A percentile compares a stretch with the other conserved stretches of the same genome.
Evolutionary conservation across 2,888 invertebrate genomes (phyloP).

Genomic region (Cheilosia scutellata): DNA sequence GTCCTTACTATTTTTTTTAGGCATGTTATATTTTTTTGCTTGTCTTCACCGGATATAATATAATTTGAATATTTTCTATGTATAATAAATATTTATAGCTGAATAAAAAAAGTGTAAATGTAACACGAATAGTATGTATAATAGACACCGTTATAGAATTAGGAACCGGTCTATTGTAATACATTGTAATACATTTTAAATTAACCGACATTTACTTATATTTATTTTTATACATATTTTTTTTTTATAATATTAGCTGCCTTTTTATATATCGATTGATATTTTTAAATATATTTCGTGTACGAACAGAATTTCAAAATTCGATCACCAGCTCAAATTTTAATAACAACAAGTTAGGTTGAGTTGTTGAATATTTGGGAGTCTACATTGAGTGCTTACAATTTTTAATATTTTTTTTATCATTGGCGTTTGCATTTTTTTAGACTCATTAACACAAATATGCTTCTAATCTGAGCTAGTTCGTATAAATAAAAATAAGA

Average conservation of each 20-base stretch:
- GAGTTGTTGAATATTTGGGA: too few relatives aligned
- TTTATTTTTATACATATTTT: neutral
- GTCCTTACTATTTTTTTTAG: constrained; percentile 7
- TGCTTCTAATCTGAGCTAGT: too few relatives aligned
- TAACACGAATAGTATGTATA: constrained; percentile 51
- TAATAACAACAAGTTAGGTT: neutral
- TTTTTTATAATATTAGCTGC: constrained; percentile 3
- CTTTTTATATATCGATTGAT: neutral
- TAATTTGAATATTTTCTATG: constrained; percentile 35
- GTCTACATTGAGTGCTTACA: too few relatives aligned
- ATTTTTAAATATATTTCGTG: neutral
- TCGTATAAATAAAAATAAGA: neutral
- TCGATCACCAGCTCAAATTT: neutral
- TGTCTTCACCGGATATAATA: constrained; percentile 31
- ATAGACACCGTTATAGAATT: constrained; percentile 42
- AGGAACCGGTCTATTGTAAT: constrained; percentile 47
- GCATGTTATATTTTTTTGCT: constrained; percentile 5
- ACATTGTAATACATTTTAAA: constrained; percentile 24
- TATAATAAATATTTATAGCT: constrained; percentile 38
- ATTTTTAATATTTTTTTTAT: too few relatives aligned
- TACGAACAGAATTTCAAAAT: neutral
- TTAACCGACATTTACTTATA: constrained; percentile 29
- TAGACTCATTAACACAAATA: too few relatives aligned
- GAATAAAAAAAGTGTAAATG: constrained; percentile 29
- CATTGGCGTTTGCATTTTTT: too few relatives aligned